Percentiles rank a stretch among this genome's conserved stretches.
Conservation (phyloP, 2,113 vertebrate genomes). For the Tricholaema leucomelas region DNA sequence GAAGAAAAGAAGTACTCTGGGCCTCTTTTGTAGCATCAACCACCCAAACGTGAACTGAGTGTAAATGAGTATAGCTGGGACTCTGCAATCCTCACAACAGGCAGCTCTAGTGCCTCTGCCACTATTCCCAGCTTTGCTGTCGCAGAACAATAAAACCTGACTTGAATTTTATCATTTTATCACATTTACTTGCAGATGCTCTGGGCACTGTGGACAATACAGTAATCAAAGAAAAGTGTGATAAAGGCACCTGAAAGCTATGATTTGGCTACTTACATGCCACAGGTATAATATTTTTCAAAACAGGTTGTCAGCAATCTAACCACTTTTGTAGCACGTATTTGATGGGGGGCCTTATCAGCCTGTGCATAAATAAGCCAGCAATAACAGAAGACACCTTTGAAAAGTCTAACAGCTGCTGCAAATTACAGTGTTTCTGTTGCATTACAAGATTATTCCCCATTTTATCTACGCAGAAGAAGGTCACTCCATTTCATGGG, state of each 20-base stretch:
- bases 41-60: neutral
- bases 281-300: neutral
- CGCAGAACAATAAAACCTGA: neutral
- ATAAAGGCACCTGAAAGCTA: neutral
- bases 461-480: neutral
- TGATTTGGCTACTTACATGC: neutral
- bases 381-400: neutral
- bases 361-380: neutral
- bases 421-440: constrained; percentile 1
- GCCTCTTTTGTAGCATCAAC: neutral
- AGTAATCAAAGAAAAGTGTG: neutral
- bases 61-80: neutral
- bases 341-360: neutral
- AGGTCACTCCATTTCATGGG: neutral
- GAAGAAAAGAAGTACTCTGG: neutral
- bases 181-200: neutral
- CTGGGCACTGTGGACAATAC: neutral
- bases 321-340: neutral
- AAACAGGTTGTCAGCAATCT: neutral
- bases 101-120: neutral
- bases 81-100: neutral
- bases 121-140: neutral
- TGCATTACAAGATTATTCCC: neutral
- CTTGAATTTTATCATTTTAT: constrained; percentile 23
- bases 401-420: constrained; percentile 17